Evolutionary conservation across 2,888 invertebrate genomes (phyloP).

Genomic region (Gortyna flavago): DNA sequence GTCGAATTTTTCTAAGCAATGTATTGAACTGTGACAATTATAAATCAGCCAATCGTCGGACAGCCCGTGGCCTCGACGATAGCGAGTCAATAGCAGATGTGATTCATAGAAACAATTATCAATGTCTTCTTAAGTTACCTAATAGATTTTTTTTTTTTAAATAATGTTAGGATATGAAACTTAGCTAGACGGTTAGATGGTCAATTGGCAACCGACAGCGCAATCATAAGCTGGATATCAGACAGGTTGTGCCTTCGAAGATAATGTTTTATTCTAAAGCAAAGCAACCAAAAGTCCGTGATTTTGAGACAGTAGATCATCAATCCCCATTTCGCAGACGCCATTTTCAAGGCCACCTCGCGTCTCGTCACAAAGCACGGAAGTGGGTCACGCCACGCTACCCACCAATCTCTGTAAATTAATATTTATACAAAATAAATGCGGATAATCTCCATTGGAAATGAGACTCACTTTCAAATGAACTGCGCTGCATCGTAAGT

Average conservation of each 20-base stretch:
- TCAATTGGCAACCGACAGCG: not conserved
- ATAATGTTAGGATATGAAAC: not conserved
- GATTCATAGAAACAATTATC: not conserved
- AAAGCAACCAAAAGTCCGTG: not conserved
- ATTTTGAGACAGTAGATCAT: not conserved
- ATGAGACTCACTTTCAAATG: conserved; percentile 2
- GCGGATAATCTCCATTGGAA: conserved; percentile 6
- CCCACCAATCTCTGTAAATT: conserved; percentile 34
- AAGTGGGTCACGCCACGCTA: conserved; percentile 15
- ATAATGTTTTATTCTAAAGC: not conserved
- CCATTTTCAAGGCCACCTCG: conserved; percentile 6
- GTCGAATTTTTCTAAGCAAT: not conserved
- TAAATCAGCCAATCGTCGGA: too few species aligned
- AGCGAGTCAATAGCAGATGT: not conserved
- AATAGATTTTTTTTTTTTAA: not conserved
- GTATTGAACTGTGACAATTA: not conserved
- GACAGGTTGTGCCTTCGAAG: too few species aligned
- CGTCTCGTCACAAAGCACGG: not conserved
- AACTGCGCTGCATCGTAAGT: not conserved
- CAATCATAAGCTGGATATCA: not conserved
- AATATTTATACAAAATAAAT: conserved; percentile 24
- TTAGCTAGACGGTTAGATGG: not conserved
- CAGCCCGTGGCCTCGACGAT: not conserved
- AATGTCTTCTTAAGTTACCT: not conserved
- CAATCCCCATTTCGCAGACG: not conserved